Percentiles rank a stretch among this genome's conserved stretches.
phyloP scores from a whole-genome alignment of 2,797 vertebrate species.

The Parambassis ranga region DNA sequence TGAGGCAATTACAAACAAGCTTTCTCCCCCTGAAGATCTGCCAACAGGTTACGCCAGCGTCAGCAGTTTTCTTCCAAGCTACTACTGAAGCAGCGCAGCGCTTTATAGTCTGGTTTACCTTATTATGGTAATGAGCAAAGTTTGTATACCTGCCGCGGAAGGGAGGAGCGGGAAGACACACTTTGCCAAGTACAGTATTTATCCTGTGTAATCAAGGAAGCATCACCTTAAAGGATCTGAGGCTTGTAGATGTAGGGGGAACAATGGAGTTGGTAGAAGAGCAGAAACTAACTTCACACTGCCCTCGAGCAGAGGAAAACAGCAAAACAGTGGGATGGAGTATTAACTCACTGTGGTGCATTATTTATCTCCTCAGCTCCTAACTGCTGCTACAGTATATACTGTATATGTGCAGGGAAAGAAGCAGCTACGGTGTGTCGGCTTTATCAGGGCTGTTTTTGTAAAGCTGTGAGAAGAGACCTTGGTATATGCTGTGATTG shows the following conservation, averaged over 20 bases:
- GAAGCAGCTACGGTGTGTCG: background rate
- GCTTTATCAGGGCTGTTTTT: constrained; percentile 9
- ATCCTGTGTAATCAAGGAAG: constrained; percentile 54
- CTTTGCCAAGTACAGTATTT: constrained; percentile 56
- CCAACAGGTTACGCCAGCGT: constrained; percentile 46
- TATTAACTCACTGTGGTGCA: constrained; percentile 40
- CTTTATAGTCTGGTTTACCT: constrained; percentile 60
- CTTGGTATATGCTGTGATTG: constrained; percentile 29
- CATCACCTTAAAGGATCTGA: constrained; percentile 46
- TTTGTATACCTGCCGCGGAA: constrained; percentile 47
- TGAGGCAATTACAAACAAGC: constrained; percentile 64
- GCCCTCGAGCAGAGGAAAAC: constrained; percentile 34
- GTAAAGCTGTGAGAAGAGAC: constrained; percentile 15
- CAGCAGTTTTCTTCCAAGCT: constrained; percentile 65
- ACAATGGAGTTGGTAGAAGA: constrained; percentile 26
- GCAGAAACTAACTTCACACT: constrained; percentile 25
- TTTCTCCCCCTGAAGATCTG: constrained; percentile 55
- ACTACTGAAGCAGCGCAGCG: constrained; percentile 43
- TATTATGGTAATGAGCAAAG: constrained; percentile 69
- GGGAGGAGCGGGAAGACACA: background rate
- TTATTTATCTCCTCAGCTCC: constrained; percentile 39
- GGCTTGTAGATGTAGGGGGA: constrained; percentile 41
- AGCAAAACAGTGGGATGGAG: constrained; percentile 32
- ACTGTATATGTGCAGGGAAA: background rate
- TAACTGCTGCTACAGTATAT: constrained; percentile 2